Conservation (phyloP, 2,888 invertebrate genomes). For the Alentia gelatinosa region DNA sequence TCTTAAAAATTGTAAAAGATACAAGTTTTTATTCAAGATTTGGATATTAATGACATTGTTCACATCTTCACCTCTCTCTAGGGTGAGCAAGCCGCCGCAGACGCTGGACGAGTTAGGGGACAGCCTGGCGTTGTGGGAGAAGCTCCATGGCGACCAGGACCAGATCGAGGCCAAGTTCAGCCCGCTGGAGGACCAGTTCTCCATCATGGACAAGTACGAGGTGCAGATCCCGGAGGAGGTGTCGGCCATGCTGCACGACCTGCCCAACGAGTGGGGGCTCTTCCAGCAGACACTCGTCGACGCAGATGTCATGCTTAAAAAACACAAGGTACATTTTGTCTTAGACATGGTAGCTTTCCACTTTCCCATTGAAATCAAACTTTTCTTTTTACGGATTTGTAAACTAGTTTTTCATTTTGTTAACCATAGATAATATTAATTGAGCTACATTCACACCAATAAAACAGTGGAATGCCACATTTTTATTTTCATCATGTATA, state of each 20-base stretch:
- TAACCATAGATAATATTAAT: too few species aligned
- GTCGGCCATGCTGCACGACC: conserved; percentile 77
- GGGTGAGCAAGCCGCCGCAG: conserved; percentile 86
- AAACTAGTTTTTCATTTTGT: too few species aligned
- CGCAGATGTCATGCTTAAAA: conserved; percentile 87
- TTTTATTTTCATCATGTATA: too few species aligned
- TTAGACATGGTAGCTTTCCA: background rate
- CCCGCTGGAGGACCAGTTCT: conserved; percentile 88
- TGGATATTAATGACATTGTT: too few species aligned
- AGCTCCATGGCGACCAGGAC: conserved; percentile 85
- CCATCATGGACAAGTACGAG: conserved; percentile 85
- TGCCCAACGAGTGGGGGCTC: conserved; percentile 86
- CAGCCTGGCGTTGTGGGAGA: conserved; percentile 86
- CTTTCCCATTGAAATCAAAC: too few species aligned
- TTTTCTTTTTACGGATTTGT: too few species aligned
- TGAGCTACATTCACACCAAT: too few species aligned
- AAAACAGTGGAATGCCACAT: too few species aligned
- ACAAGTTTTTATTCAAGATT: too few species aligned
- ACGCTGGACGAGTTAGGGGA: conserved; percentile 88
- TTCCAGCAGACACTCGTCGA: conserved; percentile 87
- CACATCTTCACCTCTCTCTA: conserved; percentile 79
- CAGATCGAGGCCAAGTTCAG: conserved; percentile 87
- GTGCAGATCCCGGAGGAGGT: conserved; percentile 84
- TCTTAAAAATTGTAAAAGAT: too few species aligned
- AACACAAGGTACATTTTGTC: conserved; percentile 84